A percentile compares a stretch with the other conserved stretches of the same genome.
phyloP scores from a whole-genome alignment of 2,888 invertebrate species.

The Bhutanitis thaidina region DNA sequence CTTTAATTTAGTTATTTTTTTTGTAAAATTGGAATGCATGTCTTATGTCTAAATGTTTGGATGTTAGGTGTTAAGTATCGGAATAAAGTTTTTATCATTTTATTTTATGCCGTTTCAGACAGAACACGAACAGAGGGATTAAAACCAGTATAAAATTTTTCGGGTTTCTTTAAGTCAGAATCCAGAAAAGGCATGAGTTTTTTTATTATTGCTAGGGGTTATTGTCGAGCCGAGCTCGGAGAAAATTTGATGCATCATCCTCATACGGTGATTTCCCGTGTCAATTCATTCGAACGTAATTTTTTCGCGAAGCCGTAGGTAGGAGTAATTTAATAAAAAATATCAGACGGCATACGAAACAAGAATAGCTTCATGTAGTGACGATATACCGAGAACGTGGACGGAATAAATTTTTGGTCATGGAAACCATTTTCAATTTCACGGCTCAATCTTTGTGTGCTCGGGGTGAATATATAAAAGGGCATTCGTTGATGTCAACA shows the following conservation, averaged over 20 bases:
- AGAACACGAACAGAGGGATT: no score
- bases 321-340: conserved; percentile 22
- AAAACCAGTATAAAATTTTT: no score
- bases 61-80: no score
- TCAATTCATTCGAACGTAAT: conserved; percentile 19
- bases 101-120: no score
- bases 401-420: conserved; percentile 74
- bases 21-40: no score
- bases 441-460: conserved; percentile 78
- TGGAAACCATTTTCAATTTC: conserved; percentile 78
- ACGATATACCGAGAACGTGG: conserved; percentile 64
- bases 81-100: no score
- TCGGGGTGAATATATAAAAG: conserved; percentile 76
- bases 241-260: conserved; percentile 17
- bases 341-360: conserved; percentile 33
- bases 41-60: no score
- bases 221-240: conserved; percentile 10
- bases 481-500: conserved; percentile 76
- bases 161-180: no score
- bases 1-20: no score
- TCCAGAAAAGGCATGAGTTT: background rate
- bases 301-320: conserved; percentile 10
- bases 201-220: conserved; percentile 8
- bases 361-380: conserved; percentile 49
- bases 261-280: conserved; percentile 18